A percentile compares a stretch with the other conserved stretches of the same genome.
These are phyloP conservation scores for Tetranychus piercei DNA, from an alignment of 2,888 invertebrate species.

Conservation along the genomic window DNA sequence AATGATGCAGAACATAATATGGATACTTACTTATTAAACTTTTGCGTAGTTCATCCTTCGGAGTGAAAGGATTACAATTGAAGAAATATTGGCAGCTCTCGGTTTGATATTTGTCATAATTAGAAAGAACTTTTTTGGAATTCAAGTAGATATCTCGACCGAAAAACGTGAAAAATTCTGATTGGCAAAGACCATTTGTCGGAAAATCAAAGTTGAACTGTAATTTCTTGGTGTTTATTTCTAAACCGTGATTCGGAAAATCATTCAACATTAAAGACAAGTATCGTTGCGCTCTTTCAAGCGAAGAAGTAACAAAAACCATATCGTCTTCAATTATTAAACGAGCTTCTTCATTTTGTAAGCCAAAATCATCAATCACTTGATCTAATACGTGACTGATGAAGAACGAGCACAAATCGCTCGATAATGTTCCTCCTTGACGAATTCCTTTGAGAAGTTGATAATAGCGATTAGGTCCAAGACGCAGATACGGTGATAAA, in stretches of 20 bases:
- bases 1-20: background rate
- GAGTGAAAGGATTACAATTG: background rate
- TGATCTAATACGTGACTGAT: slow-evolving; percentile 7
- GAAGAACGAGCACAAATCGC: slow-evolving; percentile 15
- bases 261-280: background rate
- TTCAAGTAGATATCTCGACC: background rate
- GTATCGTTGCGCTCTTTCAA: slow-evolving; percentile 9
- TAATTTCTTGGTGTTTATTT: slow-evolving; percentile 13
- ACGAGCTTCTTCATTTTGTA: background rate
- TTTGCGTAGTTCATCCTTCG: slow-evolving; percentile 35
- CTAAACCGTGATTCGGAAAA: slow-evolving; percentile 1
- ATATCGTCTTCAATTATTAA: slow-evolving; percentile 17
- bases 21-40: slow-evolving; percentile 42
- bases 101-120: background rate
- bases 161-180: background rate
- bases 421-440: slow-evolving; percentile 17
- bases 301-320: slow-evolving; percentile 13
- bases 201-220: slow-evolving; percentile 6
- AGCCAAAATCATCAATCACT: slow-evolving; percentile 10
- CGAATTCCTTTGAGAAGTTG: slow-evolving; percentile 15
- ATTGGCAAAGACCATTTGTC: background rate
- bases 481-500: slow-evolving; percentile 5
- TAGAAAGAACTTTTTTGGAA: background rate
- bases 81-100: background rate
- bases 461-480: slow-evolving; percentile 8